A percentile compares a stretch with the other conserved stretches of the same genome.
phyloP scores from a whole-genome alignment of 2,888 invertebrate genomes.

The Diloba caeruleocephala region DNA sequence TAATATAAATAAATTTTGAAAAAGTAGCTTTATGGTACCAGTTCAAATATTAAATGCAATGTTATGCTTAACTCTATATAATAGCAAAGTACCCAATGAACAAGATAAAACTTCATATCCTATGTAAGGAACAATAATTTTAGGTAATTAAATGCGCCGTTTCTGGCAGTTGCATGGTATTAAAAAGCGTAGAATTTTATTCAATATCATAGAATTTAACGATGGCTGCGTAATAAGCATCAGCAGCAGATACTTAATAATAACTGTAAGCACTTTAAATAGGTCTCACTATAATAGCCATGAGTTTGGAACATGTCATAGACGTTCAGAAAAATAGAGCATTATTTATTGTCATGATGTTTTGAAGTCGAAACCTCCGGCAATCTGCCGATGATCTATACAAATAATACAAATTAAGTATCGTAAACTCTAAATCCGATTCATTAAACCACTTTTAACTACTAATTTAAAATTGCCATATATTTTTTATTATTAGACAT shows the following conservation, averaged over 20 bases:
- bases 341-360: slow-evolving; percentile 85
- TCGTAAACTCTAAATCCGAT: slow-evolving; percentile 52
- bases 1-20: no score
- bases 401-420: slow-evolving; percentile 55
- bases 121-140: slow-evolving; percentile 73
- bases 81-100: slow-evolving; percentile 69
- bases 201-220: slow-evolving; percentile 27
- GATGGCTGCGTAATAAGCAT: slow-evolving; percentile 47
- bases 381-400: slow-evolving; percentile 50
- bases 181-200: slow-evolving; percentile 39
- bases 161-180: slow-evolving; percentile 60
- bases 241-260: slow-evolving; percentile 40
- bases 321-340: slow-evolving; percentile 77
- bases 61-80: slow-evolving; percentile 71
- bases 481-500: slow-evolving; percentile 40
- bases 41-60: slow-evolving; percentile 65
- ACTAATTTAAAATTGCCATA: slow-evolving; percentile 55
- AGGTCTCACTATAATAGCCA: slow-evolving; percentile 31
- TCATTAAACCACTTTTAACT: slow-evolving; percentile 46
- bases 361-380: slow-evolving; percentile 63
- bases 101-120: slow-evolving; percentile 61
- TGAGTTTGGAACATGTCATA: slow-evolving; percentile 45
- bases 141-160: slow-evolving; percentile 75
- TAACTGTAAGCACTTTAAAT: slow-evolving; percentile 26
- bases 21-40: slow-evolving; percentile 14